Conservation (phyloP, 2,888 invertebrate genomes). For the Calameuta pallipes region DNA sequence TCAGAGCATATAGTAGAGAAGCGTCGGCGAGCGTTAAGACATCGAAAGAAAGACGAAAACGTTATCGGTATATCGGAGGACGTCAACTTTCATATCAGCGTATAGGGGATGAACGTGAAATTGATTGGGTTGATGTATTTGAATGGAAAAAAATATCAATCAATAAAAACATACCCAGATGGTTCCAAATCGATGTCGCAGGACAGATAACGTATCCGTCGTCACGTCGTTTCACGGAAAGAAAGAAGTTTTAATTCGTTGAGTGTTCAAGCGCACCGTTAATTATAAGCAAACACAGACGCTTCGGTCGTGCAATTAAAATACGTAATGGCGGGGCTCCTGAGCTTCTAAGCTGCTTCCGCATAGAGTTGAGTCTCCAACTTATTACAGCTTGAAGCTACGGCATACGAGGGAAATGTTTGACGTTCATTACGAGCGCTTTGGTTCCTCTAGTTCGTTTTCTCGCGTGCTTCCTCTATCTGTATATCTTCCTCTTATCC, state of each 20-base stretch:
- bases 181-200: neutral
- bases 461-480: neutral
- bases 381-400: neutral
- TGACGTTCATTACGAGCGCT: constrained; percentile 9
- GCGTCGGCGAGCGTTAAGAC: neutral
- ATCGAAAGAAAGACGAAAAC: neutral
- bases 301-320: constrained; percentile 41
- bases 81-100: neutral
- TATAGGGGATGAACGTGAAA: neutral
- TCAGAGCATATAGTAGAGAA: neutral
- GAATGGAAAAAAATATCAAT: neutral
- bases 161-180: neutral
- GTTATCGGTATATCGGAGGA: neutral
- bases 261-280: constrained; percentile 39
- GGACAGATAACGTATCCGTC: neutral
- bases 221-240: neutral
- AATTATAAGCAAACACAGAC: constrained; percentile 47
- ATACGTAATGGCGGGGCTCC: constrained; percentile 26
- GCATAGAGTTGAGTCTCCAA: neutral
- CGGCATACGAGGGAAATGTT: neutral
- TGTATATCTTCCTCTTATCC: neutral
- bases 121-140: neutral
- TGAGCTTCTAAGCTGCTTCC: neutral
- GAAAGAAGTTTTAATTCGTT: constrained; percentile 41
- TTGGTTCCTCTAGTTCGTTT: neutral